phyloP scores from a whole-genome alignment of 2,113 vertebrate species.

The Xenopus borealis region DNA sequence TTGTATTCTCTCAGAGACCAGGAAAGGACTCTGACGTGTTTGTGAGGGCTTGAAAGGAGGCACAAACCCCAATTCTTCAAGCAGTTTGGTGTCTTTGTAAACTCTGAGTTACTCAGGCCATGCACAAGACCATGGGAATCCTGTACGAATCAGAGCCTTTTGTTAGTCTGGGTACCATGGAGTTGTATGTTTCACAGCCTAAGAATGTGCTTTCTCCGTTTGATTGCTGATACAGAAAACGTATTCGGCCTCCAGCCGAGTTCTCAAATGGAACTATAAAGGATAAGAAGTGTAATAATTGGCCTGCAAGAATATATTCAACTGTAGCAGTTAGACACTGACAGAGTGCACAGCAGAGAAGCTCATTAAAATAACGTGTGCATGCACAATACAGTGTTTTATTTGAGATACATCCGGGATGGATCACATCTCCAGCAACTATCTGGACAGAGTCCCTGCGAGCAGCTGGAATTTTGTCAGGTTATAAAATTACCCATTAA shows the following conservation, averaged over 20 bases:
- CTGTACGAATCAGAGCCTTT: conserved; percentile 60
- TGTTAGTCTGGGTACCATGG: conserved; percentile 66
- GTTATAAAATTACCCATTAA: not conserved
- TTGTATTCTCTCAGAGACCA: conserved; percentile 54
- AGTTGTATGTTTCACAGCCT: conserved; percentile 52
- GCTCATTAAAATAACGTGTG: conserved; percentile 32
- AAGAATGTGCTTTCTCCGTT: conserved; percentile 60
- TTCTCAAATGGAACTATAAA: conserved; percentile 53
- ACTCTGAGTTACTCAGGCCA: conserved; percentile 59
- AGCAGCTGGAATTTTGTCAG: too few relatives aligned
- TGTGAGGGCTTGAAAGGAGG: conserved; percentile 69
- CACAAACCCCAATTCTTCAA: conserved; percentile 72
- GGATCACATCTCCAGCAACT: conserved; percentile 18
- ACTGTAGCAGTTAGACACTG: conserved; percentile 40
- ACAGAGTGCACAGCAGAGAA: conserved; percentile 35
- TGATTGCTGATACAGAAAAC: conserved; percentile 56
- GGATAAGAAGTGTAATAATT: conserved; percentile 56
- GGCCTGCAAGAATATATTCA: conserved; percentile 47
- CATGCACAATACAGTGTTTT: conserved; percentile 9
- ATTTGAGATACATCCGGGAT: conserved; percentile 22
- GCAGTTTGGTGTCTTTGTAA: conserved; percentile 71
- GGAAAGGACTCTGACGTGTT: conserved; percentile 65
- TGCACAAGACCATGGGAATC: conserved; percentile 70
- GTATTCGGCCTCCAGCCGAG: conserved; percentile 56
- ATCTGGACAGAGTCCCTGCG: too few relatives aligned